Conservation (phyloP, 2,888 invertebrate genomes). For the Phania funesta region DNA sequence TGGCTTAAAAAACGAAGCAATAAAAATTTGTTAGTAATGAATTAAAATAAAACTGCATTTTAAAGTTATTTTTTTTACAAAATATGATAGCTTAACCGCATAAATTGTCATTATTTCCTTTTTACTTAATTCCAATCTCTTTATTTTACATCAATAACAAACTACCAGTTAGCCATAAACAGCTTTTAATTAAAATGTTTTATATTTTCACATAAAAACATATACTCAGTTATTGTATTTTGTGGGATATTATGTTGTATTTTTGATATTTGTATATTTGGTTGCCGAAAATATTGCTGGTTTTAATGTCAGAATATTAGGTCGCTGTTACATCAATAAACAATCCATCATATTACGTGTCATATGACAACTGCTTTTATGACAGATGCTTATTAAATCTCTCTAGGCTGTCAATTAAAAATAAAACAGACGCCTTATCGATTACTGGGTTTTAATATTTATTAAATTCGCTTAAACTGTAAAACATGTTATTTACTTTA, state of each 20-base stretch:
- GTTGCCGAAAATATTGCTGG: not conserved
- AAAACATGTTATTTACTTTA: constrained; percentile 9
- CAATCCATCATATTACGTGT: constrained; percentile 38
- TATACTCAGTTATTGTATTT: not conserved
- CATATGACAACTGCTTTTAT: constrained; percentile 39
- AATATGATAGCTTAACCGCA: not conserved
- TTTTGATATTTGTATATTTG: not conserved
- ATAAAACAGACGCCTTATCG: not conserved
- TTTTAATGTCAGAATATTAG: not conserved
- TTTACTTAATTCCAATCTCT: not conserved
- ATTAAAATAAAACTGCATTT: no score
- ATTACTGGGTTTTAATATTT: constrained; percentile 38
- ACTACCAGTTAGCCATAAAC: not conserved
- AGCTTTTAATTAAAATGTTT: constrained; percentile 6
- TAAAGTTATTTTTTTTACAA: not conserved
- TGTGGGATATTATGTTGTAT: not conserved
- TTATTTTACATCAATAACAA: constrained; percentile 9
- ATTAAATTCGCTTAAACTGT: constrained; percentile 40
- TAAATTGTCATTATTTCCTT: not conserved
- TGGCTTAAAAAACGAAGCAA: not conserved
- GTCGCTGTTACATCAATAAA: constrained; percentile 17
- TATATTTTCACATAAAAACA: not conserved
- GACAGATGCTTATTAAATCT: constrained; percentile 47
- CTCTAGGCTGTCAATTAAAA: constrained; percentile 41
- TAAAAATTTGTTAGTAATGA: not conserved